Conservation (phyloP, 2,888 invertebrate genomes). For the Pyrrhia umbra region DNA sequence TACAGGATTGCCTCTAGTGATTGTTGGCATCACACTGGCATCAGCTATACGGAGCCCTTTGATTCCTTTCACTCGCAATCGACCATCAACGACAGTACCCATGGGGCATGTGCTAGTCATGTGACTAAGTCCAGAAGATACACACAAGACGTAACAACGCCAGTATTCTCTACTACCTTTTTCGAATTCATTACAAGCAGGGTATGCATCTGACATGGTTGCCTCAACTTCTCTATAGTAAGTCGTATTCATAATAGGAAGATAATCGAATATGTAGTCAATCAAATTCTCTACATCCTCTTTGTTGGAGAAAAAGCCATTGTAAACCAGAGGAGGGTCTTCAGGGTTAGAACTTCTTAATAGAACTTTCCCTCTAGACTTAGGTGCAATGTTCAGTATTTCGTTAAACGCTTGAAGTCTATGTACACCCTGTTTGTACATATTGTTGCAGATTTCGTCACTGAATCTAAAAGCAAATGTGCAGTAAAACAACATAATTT, state of each 20-base stretch:
- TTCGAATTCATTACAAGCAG: constrained; percentile 57
- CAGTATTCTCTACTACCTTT: constrained; percentile 65
- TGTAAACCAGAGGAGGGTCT: constrained; percentile 61
- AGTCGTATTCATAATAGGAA: constrained; percentile 62
- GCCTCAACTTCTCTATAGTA: constrained; percentile 63
- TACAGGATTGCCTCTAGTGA: constrained; percentile 60
- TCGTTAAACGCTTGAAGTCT: constrained; percentile 60
- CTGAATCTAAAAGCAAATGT: constrained; percentile 88
- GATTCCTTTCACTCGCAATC: constrained; percentile 63
- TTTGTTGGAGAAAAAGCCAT: constrained; percentile 61
- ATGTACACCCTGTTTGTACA: constrained; percentile 45
- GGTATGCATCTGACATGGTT: constrained; percentile 53
- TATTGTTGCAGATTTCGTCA: constrained; percentile 61
- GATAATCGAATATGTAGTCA: constrained; percentile 59
- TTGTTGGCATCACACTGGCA: constrained; percentile 65
- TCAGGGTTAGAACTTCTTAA: constrained; percentile 61
- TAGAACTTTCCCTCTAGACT: constrained; percentile 77
- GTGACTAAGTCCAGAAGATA: constrained; percentile 64
- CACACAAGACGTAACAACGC: constrained; percentile 65
- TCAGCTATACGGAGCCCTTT: constrained; percentile 61
- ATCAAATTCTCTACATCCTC: constrained; percentile 62
- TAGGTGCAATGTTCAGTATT: constrained; percentile 63
- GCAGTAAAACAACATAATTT: constrained; percentile 61
- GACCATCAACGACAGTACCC: constrained; percentile 67
- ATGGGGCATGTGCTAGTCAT: constrained; percentile 68